Conservation (phyloP, 1,140 invertebrate genomes). For the Pissodes strobi region DNA sequence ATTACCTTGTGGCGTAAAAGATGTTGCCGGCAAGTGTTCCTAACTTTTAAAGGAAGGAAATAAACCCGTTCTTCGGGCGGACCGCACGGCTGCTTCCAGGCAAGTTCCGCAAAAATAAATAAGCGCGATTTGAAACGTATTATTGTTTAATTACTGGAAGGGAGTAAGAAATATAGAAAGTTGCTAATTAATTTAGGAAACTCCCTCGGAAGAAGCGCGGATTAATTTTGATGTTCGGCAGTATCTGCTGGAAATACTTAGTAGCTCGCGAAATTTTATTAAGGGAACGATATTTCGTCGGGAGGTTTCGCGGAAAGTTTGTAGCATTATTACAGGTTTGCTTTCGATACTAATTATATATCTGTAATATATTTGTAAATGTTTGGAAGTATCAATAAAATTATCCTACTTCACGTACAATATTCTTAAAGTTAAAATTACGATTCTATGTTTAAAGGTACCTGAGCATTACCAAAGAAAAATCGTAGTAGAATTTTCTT, state of each 20-base stretch:
- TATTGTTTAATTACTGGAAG: slow-evolving; percentile 51
- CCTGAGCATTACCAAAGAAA: no score
- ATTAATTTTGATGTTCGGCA: slow-evolving; percentile 45
- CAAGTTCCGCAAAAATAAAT: slow-evolving; percentile 46
- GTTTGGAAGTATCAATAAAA: no score
- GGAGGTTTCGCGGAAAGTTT: no score
- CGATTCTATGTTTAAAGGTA: no score
- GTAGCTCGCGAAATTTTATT: slow-evolving; percentile 28
- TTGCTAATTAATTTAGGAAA: slow-evolving; percentile 50
- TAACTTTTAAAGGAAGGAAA: slow-evolving; percentile 45
- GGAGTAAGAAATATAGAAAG: slow-evolving; percentile 49
- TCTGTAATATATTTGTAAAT: no score
- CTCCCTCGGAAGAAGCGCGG: slow-evolving; percentile 32
- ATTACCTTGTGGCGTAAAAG: slow-evolving; percentile 58
- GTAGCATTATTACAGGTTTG: no score
- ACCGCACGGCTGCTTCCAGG: slow-evolving; percentile 18
- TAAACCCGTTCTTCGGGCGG: slow-evolving; percentile 45
- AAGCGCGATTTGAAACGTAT: slow-evolving; percentile 45
- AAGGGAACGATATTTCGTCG: slow-evolving; percentile 12
- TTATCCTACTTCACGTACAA: no score
- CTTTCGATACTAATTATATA: no score
- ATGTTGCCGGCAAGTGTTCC: slow-evolving; percentile 53
- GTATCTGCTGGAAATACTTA: slow-evolving; percentile 45
- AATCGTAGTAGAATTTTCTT: no score
- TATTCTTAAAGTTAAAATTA: no score